phyloP scores from a whole-genome alignment of 2,888 invertebrate species.

The Zaprionus obscuricornis region DNA sequence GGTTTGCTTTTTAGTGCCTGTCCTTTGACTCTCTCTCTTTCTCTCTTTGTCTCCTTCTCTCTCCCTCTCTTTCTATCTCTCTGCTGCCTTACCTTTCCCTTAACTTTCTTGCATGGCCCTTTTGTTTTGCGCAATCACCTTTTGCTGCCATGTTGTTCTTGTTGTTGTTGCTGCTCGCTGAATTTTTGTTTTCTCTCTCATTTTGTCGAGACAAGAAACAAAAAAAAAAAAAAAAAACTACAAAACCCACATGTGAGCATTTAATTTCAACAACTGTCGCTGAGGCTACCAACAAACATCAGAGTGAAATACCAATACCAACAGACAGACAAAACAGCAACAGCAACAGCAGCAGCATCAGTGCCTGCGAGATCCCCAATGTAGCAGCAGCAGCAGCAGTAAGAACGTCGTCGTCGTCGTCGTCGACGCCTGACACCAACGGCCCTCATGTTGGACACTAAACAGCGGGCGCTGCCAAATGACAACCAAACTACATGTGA shows the following conservation, averaged over 20 bases:
- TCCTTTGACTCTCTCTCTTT: too few species aligned
- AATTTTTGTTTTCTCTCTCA: too few species aligned
- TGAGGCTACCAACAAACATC: constrained; percentile 56
- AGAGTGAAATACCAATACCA: constrained; percentile 66
- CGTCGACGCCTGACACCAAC: constrained; percentile 68
- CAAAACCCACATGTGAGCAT: constrained; percentile 82
- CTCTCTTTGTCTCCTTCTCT: too few species aligned
- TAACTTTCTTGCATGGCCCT: too few species aligned
- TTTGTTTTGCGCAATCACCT: too few species aligned
- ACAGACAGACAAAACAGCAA: constrained; percentile 18
- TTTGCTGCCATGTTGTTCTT: too few species aligned
- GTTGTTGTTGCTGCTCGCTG: too few species aligned
- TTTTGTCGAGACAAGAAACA: constrained; percentile 50
- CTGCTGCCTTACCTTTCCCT: too few species aligned
- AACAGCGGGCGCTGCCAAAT: constrained; percentile 80
- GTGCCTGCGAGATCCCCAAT: constrained; percentile 7
- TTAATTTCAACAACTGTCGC: constrained; percentile 82
- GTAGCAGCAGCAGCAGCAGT: constrained; percentile 8
- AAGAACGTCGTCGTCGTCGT: constrained; percentile 40
- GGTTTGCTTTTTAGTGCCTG: neutral
- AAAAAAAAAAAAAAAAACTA: too few species aligned
- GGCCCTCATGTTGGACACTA: constrained; percentile 79
- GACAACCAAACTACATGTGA: constrained; percentile 77
- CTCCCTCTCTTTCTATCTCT: too few species aligned
- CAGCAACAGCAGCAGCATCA: constrained; percentile 33